These are phyloP conservation scores for Sorex araneus DNA, from an alignment of 2,113 vertebrate genomes.

Conservation along the genomic window DNA sequence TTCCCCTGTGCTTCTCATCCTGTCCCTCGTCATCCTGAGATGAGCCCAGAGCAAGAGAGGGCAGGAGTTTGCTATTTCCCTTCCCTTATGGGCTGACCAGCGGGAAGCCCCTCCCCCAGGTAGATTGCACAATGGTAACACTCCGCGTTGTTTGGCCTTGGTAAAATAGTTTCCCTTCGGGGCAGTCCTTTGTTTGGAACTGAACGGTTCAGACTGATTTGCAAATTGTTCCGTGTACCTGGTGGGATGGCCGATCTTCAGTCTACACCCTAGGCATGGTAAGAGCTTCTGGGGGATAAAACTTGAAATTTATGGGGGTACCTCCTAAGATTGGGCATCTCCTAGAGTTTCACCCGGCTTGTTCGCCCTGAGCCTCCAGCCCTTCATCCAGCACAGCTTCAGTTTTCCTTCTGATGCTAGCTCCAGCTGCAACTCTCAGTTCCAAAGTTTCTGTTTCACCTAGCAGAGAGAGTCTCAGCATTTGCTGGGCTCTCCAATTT, in stretches of 20 bases:
- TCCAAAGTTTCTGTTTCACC: neutral
- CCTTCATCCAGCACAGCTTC: neutral
- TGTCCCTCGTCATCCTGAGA: neutral
- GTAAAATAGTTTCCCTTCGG: neutral
- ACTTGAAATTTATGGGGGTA: neutral
- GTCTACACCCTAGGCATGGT: conserved; percentile 20
- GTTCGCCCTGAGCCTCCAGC: neutral
- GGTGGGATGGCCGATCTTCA: neutral
- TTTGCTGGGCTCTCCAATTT: neutral
- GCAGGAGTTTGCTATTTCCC: neutral
- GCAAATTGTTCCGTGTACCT: neutral
- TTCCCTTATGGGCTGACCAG: neutral
- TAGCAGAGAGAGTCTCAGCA: conserved; percentile 15
- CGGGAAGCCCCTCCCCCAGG: neutral
- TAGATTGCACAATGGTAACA: neutral
- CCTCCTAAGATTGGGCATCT: neutral
- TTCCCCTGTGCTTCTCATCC: neutral
- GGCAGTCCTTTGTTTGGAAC: conserved; percentile 2
- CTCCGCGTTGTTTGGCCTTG: neutral
- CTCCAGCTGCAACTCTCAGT: conserved; percentile 27
- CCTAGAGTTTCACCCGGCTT: neutral
- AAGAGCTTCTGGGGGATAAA: conserved; percentile 13
- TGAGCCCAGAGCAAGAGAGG: conserved; percentile 2
- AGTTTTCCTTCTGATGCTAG: neutral
- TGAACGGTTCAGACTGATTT: conserved; percentile 27